Conservation (phyloP, 1,140 invertebrate genomes). For the Campoletis sonorensis region DNA sequence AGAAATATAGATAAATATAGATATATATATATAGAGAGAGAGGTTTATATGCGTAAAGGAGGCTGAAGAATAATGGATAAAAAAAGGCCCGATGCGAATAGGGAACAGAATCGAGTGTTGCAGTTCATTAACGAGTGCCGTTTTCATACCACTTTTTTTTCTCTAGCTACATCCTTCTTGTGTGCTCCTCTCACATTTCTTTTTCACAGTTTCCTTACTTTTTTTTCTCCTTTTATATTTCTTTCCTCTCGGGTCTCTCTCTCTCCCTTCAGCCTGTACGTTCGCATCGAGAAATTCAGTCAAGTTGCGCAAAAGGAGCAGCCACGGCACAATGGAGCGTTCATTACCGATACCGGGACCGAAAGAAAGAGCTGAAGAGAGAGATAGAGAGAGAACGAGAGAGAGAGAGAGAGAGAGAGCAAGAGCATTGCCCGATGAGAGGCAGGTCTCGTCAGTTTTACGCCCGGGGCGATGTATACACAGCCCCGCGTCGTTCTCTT, state of each 20-base stretch:
- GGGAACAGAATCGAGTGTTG: slow-evolving; percentile 53
- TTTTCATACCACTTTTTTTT: slow-evolving; percentile 60
- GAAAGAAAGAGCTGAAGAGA: slow-evolving; percentile 27
- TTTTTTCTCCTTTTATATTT: not conserved
- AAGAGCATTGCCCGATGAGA: not conserved
- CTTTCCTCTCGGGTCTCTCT: not conserved
- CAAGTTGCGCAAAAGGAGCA: slow-evolving; percentile 45
- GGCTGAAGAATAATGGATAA: slow-evolving; percentile 32
- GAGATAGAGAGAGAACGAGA: no score
- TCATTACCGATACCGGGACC: slow-evolving; percentile 63
- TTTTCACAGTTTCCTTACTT: slow-evolving; percentile 16
- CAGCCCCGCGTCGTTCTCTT: not conserved
- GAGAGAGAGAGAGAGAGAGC: slow-evolving; percentile 34
- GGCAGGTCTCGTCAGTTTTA: slow-evolving; percentile 16
- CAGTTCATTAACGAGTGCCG: slow-evolving; percentile 70
- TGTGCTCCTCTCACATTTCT: not conserved
- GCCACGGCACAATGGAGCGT: slow-evolving; percentile 64
- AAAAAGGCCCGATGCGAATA: slow-evolving; percentile 26
- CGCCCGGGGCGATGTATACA: slow-evolving; percentile 20
- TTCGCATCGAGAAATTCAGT: slow-evolving; percentile 34
- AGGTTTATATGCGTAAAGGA: not conserved
- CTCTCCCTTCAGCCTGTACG: slow-evolving; percentile 16
- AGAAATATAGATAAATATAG: slow-evolving; percentile 7
- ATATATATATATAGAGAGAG: slow-evolving; percentile 10
- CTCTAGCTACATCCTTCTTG: slow-evolving; percentile 29